phyloP scores from a whole-genome alignment of 2,888 invertebrate genomes.

The Rhagium mordax region DNA sequence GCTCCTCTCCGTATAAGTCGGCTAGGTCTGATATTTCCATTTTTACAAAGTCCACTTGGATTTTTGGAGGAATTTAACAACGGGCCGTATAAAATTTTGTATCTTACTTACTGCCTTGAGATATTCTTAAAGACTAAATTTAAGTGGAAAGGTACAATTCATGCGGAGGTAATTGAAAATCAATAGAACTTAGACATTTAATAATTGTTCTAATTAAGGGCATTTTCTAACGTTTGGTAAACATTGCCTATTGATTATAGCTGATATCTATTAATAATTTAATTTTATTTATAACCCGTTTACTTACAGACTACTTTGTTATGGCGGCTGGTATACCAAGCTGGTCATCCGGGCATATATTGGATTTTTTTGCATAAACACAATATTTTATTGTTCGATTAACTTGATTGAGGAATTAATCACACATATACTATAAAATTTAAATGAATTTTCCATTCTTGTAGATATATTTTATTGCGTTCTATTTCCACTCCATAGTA shows the following conservation, averaged over 20 bases:
- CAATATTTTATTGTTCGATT: too few species aligned
- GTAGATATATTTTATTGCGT: too few species aligned
- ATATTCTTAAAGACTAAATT: neutral
- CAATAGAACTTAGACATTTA: neutral
- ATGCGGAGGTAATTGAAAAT: neutral
- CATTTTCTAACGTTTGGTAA: neutral
- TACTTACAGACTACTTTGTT: too few species aligned
- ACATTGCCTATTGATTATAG: neutral
- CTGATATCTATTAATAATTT: neutral
- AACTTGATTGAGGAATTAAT: too few species aligned
- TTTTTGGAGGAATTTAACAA: too few species aligned
- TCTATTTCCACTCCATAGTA: too few species aligned
- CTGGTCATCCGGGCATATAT: too few species aligned
- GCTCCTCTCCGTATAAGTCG: conserved; percentile 57
- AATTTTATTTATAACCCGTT: neutral
- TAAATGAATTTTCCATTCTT: too few species aligned
- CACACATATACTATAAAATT: too few species aligned
- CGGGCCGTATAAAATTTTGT: neutral
- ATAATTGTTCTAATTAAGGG: neutral
- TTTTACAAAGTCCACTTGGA: neutral
- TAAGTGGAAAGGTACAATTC: neutral
- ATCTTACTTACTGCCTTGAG: neutral
- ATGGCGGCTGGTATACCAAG: too few species aligned
- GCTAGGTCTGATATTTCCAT: conserved; percentile 55
- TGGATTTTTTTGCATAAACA: too few species aligned